Base-by-base conservation (phyloP, 2,797 vertebrate species). In the Crax fasciolata region DNA sequence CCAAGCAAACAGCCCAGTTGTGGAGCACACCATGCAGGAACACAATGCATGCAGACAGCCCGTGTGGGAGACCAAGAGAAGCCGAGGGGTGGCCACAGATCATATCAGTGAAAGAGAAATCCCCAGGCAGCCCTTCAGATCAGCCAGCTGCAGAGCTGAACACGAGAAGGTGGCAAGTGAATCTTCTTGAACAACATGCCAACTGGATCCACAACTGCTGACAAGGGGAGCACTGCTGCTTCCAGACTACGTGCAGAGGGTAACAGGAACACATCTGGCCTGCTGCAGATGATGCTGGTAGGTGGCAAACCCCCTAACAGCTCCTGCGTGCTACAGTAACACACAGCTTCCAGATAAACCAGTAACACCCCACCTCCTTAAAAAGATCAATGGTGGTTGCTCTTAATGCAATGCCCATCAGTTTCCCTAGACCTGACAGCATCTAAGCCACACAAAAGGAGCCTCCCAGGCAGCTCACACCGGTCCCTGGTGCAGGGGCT, bases 11-110 rank as follows among this genome's bases (percentile, higher is more conserved):
- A 77, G 80, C 44, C 58, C 71, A 52, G 19, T 10, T 1, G 4
- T 79, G 67, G 27, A 90, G 67, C 55, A 87, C 86, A 81, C 39
- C 63, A 54, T 73, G 92, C 71, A 74, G 84, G 59, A 87, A 76
- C 23, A 79, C 2, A 0, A 39, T 1, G 23, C 0, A 1, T 9
- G 10, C 51, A 78, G 46, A 27, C 75, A 87, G 79, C 39, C 62
- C 16, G 2, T 25, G 35, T 15, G 58, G 48, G 59, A 87, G 30
- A 83, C 21, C 1, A 2, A 49, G 14, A 49, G 58, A 46, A 96
- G 67, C 32, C 7, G 74, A 88, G 83, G 41, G 59, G 63, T 46
- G 71, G 77, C 85, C 87, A 73, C 68, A 70, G 66, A 85, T 77
- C 35, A 0, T 35, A 81, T 46, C 63, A 35, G 51, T 54, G 25